These are phyloP conservation scores for Brachylomia viminalis DNA, from an alignment of 2,888 invertebrate genomes.

Conservation along the genomic window DNA sequence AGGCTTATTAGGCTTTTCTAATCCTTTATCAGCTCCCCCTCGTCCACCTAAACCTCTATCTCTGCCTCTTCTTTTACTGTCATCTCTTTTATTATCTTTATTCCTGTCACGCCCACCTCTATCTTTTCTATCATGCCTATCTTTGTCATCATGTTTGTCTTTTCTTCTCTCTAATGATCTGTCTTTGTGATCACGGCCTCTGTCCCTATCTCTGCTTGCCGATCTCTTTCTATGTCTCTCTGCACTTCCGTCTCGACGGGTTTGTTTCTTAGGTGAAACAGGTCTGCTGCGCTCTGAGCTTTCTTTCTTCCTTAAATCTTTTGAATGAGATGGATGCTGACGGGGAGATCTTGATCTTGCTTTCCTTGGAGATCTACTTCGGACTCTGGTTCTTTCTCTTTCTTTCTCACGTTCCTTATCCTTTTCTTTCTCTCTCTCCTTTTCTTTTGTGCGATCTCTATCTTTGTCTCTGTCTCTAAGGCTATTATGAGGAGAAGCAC, in stretches of 20 bases:
- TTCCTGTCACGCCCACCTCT: slow-evolving; percentile 92
- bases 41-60: slow-evolving; percentile 87
- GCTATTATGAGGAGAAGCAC: slow-evolving; percentile 83
- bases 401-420: slow-evolving; percentile 89
- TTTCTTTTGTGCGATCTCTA: slow-evolving; percentile 83
- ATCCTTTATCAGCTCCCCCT: slow-evolving; percentile 87
- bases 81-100: slow-evolving; percentile 88
- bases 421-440: slow-evolving; percentile 85
- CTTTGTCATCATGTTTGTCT: slow-evolving; percentile 90
- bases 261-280: slow-evolving; percentile 87
- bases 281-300: slow-evolving; percentile 88
- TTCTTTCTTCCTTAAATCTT: slow-evolving; percentile 86
- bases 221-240: slow-evolving; percentile 86
- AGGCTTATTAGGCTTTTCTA: slow-evolving; percentile 91
- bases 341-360: slow-evolving; percentile 87
- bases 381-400: slow-evolving; percentile 86
- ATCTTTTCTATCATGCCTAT: slow-evolving; percentile 92
- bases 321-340: slow-evolving; percentile 79
- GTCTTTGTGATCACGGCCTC: slow-evolving; percentile 88
- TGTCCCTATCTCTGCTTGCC: slow-evolving; percentile 88
- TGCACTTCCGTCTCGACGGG: slow-evolving; percentile 82
- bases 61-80: slow-evolving; percentile 88
- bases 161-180: slow-evolving; percentile 88
- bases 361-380: slow-evolving; percentile 88
- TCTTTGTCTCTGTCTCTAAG: slow-evolving; percentile 89